phyloP scores from a whole-genome alignment of 2,888 invertebrate genomes.

The Zaprionus lineosus region DNA sequence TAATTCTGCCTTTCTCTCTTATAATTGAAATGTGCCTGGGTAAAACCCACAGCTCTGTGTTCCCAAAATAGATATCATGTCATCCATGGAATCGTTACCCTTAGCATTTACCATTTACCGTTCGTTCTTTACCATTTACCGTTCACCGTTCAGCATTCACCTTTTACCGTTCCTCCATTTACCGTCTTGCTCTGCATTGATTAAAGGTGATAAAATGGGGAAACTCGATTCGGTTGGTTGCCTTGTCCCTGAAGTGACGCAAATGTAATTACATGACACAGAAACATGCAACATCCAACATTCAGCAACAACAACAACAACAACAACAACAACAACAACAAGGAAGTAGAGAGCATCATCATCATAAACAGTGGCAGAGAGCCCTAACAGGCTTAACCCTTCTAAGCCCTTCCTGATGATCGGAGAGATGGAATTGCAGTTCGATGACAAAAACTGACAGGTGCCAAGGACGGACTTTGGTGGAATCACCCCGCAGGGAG shows the following conservation, averaged over 20 bases:
- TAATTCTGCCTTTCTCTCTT: slow-evolving; percentile 55
- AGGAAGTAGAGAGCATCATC: too few relatives aligned
- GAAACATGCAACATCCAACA: too few relatives aligned
- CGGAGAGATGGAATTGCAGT: neutral
- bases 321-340: neutral
- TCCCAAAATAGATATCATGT: slow-evolving; percentile 62
- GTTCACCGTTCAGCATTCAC: slow-evolving; percentile 6
- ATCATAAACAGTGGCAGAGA: too few relatives aligned
- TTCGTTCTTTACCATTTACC: neutral
- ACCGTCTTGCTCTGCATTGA: slow-evolving; percentile 33
- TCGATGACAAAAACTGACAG: slow-evolving; percentile 22
- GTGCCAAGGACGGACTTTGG: slow-evolving; percentile 38
- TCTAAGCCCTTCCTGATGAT: neutral
- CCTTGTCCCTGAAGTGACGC: slow-evolving; percentile 15
- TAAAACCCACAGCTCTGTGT: slow-evolving; percentile 47
- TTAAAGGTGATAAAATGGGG: slow-evolving; percentile 52
- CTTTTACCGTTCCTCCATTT: slow-evolving; percentile 11
- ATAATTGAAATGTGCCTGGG: slow-evolving; percentile 65
- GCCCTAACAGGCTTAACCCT: neutral
- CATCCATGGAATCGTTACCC: slow-evolving; percentile 52
- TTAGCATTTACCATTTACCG: slow-evolving; percentile 17
- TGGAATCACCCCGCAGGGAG: neutral
- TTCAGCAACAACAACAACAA: slow-evolving; percentile 3
- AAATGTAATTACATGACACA: slow-evolving; percentile 44
- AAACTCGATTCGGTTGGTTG: too few relatives aligned